Evolutionary conservation across 1,140 invertebrate species (phyloP).

Genomic region (Bombus superbus): DNA sequence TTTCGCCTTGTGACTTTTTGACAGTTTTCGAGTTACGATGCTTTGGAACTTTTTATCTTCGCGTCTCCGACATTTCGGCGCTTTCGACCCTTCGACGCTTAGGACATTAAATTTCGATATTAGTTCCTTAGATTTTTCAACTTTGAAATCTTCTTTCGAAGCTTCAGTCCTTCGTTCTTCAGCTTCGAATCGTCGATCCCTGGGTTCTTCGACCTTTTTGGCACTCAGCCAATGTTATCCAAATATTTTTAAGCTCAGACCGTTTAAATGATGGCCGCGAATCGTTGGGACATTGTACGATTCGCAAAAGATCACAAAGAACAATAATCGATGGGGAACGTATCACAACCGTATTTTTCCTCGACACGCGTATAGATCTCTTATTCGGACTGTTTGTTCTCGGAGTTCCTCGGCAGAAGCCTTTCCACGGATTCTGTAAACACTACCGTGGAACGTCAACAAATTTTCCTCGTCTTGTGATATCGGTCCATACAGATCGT

Average conservation of each 20-base stretch:
- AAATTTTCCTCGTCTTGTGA: conserved; percentile 22
- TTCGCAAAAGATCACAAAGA: not conserved
- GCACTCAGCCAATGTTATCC: not conserved
- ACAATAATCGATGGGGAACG: not conserved
- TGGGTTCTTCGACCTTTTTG: not conserved
- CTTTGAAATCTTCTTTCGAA: too few relatives aligned
- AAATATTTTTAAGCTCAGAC: not conserved
- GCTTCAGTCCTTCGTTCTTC: too few relatives aligned
- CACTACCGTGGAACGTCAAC: not conserved
- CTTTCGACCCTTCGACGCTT: too few relatives aligned
- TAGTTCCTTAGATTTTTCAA: too few relatives aligned
- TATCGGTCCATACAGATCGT: conserved; percentile 16
- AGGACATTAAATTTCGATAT: too few relatives aligned
- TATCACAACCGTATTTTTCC: not conserved
- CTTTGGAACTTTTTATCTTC: too few relatives aligned
- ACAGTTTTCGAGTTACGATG: too few relatives aligned
- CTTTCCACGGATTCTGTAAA: conserved; percentile 19
- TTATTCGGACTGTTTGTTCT: not conserved
- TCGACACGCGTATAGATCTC: not conserved
- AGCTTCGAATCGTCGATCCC: not conserved
- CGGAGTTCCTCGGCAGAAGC: not conserved
- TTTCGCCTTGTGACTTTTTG: too few relatives aligned
- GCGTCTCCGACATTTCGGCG: too few relatives aligned
- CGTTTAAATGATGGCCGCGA: too few relatives aligned
- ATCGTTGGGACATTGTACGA: too few relatives aligned